These are phyloP conservation scores for Cassiopea xamachana DNA, from an alignment of 30 jellyfish, hydroid and myxozoan species.

Conservation along the genomic window DNA sequence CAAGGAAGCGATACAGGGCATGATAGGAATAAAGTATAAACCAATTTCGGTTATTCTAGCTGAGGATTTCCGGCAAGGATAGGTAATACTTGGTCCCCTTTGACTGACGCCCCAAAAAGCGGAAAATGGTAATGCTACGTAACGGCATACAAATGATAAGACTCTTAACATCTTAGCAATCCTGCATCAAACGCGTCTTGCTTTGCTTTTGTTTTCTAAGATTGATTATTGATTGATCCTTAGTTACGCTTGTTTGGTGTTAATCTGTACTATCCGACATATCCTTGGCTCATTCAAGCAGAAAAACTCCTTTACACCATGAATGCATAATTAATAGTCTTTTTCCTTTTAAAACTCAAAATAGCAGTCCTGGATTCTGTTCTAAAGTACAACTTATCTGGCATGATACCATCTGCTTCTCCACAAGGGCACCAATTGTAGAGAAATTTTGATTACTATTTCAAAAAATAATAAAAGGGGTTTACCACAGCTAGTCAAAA, in stretches of 20 bases:
- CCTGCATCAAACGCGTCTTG: too few relatives aligned
- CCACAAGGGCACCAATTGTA: background rate
- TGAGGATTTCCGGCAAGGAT: too few relatives aligned
- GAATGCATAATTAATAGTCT: background rate
- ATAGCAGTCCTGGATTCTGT: background rate
- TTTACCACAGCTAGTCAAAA: background rate
- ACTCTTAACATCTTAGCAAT: too few relatives aligned
- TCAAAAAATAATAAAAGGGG: background rate
- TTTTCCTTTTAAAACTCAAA: background rate
- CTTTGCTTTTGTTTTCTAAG: too few relatives aligned
- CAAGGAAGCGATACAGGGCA: too few relatives aligned
- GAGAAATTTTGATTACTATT: background rate
- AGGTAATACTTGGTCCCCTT: too few relatives aligned
- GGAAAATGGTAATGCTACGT: too few relatives aligned
- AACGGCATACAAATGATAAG: too few relatives aligned
- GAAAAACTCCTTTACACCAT: background rate
- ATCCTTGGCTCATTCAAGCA: background rate
- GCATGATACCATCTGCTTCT: background rate
- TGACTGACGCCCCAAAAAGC: too few relatives aligned
- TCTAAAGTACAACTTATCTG: background rate
- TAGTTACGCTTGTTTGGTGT: background rate
- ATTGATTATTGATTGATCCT: too few relatives aligned
- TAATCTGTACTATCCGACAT: background rate
- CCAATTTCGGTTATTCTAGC: too few relatives aligned
- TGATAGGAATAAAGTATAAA: too few relatives aligned